phyloP scores from a whole-genome alignment of 2,888 invertebrate species.

The Aplocera efformata region DNA sequence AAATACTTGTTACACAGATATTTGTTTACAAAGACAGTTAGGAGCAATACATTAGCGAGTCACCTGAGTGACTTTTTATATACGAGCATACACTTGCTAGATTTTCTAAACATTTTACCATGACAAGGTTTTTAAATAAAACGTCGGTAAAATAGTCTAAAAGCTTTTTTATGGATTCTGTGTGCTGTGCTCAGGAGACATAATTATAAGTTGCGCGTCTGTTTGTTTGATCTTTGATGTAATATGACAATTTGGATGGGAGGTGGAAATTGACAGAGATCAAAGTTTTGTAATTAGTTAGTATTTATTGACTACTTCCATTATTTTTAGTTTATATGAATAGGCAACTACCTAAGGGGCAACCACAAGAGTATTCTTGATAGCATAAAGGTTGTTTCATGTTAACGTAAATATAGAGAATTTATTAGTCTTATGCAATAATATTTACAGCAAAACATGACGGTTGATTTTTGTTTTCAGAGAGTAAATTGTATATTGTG shows the following conservation, averaged over 20 bases:
- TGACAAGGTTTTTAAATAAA: conserved; percentile 21
- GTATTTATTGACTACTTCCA: conserved; percentile 5
- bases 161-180: conserved; percentile 30
- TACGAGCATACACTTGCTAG: conserved; percentile 23
- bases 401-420: too few species aligned
- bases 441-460: too few species aligned
- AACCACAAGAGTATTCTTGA: too few species aligned
- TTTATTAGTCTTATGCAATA: too few species aligned
- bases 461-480: too few species aligned
- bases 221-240: conserved; percentile 27
- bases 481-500: too few species aligned
- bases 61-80: conserved; percentile 63
- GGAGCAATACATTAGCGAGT: conserved; percentile 52
- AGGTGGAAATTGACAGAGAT: conserved; percentile 21
- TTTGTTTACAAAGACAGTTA: conserved; percentile 25
- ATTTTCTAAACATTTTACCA: conserved; percentile 16
- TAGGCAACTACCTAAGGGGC: too few species aligned
- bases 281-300: conserved; percentile 16
- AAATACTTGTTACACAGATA: not conserved
- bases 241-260: conserved; percentile 25
- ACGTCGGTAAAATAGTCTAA: conserved; percentile 20
- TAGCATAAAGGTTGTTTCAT: too few species aligned
- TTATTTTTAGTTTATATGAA: not conserved
- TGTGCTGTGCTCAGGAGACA: conserved; percentile 18
- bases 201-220: conserved; percentile 18